Conservation (phyloP, 2,888 invertebrate genomes). For the Eupithecia exiguata region DNA sequence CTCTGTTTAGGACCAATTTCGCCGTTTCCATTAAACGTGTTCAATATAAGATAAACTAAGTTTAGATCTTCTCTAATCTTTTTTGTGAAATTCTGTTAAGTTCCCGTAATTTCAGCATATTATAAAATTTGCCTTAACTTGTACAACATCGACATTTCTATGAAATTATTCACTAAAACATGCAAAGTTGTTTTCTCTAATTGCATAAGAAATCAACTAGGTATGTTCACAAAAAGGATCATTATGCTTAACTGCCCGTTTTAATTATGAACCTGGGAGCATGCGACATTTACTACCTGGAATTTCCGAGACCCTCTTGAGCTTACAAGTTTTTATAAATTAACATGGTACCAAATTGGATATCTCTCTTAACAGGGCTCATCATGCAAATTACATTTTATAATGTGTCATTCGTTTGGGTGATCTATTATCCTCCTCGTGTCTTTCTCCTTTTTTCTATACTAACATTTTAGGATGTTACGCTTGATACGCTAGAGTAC, state of each 20-base stretch:
- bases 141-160: neutral
- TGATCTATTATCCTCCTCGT: neutral
- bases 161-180: slow-evolving; percentile 1
- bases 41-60: too few relatives aligned
- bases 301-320: slow-evolving; percentile 11
- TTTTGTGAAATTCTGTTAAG: neutral
- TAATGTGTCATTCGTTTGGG: neutral
- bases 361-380: neutral
- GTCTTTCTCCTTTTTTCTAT: too few relatives aligned
- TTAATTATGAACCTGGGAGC: slow-evolving; percentile 21
- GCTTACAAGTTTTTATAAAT: slow-evolving; percentile 4
- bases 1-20: too few relatives aligned
- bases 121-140: neutral
- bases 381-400: neutral
- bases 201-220: slow-evolving; percentile 11
- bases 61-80: neutral
- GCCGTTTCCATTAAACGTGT: too few relatives aligned
- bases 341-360: neutral
- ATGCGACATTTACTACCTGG: slow-evolving; percentile 21
- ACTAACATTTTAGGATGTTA: too few relatives aligned
- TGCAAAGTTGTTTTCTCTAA: slow-evolving; percentile 16
- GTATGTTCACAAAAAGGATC: slow-evolving; percentile 14
- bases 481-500: too few relatives aligned
- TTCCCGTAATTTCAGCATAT: neutral
- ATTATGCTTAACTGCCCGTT: slow-evolving; percentile 17